Percentiles rank a stretch among this genome's conserved stretches.
Conservation (phyloP, 1,140 invertebrate genomes). For the Drosophila mojavensis region DNA sequence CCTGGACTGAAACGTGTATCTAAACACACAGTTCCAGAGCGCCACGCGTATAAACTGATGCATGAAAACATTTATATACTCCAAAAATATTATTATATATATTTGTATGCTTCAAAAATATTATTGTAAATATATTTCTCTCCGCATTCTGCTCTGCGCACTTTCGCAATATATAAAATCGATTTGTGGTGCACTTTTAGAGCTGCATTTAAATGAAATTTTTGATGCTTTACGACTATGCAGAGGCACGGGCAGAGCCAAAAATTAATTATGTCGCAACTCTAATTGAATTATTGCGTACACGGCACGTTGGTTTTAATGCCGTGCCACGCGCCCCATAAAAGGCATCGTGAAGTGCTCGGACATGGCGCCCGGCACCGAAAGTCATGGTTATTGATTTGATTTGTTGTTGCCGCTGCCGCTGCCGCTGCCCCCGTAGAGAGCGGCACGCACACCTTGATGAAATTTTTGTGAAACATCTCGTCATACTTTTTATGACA, state of each 20-base stretch:
- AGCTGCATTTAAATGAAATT: constrained; percentile 19
- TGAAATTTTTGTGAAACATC: constrained; percentile 34
- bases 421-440: background rate
- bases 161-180: background rate
- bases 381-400: constrained; percentile 55
- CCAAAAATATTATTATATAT: too few relatives aligned
- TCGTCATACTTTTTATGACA: constrained; percentile 54
- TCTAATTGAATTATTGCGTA: constrained; percentile 63
- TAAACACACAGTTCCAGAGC: too few relatives aligned
- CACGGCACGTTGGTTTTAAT: constrained; percentile 53
- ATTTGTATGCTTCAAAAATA: too few relatives aligned
- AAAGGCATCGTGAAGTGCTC: constrained; percentile 33
- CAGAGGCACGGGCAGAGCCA: background rate
- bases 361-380: constrained; percentile 9
- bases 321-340: constrained; percentile 53
- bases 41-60: too few relatives aligned
- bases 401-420: constrained; percentile 32
- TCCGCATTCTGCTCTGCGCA: too few relatives aligned
- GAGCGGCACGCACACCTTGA: constrained; percentile 47
- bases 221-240: constrained; percentile 1
- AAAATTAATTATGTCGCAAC: constrained; percentile 47
- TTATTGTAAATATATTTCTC: too few relatives aligned
- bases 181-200: constrained; percentile 12
- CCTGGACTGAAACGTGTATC: too few relatives aligned
- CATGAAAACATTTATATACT: too few relatives aligned